Evolutionary conservation across 2,797 vertebrate species (phyloP).

Genomic region (Apodemus agrarius): DNA sequence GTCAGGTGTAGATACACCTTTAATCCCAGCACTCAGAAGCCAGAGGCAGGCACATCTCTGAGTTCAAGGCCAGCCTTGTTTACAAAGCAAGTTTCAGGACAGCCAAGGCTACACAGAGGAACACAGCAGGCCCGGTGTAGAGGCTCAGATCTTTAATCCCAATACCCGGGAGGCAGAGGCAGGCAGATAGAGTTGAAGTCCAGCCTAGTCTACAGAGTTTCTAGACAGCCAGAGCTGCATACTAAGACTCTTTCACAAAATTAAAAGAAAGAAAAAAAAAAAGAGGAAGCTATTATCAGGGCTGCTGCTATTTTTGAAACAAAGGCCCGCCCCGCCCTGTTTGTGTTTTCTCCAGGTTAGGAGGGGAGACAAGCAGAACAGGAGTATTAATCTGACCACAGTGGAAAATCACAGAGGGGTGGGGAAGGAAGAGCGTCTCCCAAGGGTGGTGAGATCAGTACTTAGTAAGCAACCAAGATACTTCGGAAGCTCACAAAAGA

Average conservation of each 20-base stretch:
- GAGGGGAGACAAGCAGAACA: neutral
- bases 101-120: neutral
- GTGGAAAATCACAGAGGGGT: neutral
- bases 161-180: neutral
- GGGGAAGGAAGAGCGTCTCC: neutral
- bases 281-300: neutral
- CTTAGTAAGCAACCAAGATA: neutral
- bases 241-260: neutral
- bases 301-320: neutral
- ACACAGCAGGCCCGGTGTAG: no score
- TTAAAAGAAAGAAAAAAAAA: neutral
- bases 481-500: neutral
- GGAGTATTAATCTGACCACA: neutral
- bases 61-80: neutral
- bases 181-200: neutral
- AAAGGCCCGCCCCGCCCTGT: neutral
- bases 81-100: neutral
- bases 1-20: neutral
- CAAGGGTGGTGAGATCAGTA: neutral
- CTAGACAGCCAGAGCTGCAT: no score
- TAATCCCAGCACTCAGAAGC: neutral
- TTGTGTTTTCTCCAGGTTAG: neutral
- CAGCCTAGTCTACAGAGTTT: neutral
- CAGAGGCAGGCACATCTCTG: neutral
- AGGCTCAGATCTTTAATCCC: no score